Evolutionary conservation across 2,113 vertebrate species (phyloP).

Genomic region (Scartelaos histophorus): DNA sequence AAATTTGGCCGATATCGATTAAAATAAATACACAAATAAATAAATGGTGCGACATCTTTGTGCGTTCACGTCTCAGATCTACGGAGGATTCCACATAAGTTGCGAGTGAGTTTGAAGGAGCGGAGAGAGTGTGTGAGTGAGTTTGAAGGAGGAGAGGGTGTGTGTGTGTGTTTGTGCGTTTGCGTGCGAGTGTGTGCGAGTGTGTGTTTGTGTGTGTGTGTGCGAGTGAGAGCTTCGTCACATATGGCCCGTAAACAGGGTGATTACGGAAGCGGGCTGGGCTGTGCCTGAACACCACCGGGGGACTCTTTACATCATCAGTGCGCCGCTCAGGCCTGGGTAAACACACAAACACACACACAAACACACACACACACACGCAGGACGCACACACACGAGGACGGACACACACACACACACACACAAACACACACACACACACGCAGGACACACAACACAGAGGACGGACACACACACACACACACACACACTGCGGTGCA

Average conservation of each 20-base stretch:
- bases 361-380: conserved; percentile 26
- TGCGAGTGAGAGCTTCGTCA: conserved; percentile 54
- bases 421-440: too few species aligned
- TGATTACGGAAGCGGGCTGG: conserved; percentile 77
- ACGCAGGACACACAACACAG: background rate
- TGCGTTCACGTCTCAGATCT: background rate
- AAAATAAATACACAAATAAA: too few species aligned
- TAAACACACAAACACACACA: conserved; percentile 59
- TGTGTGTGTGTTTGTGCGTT: conserved; percentile 2
- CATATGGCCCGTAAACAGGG: conserved; percentile 82
- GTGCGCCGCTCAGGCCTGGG: conserved; percentile 67
- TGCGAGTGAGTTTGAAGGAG: background rate
- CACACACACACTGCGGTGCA: too few species aligned
- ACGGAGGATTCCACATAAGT: background rate
- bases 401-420: background rate
- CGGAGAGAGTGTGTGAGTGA: conserved; percentile 27
- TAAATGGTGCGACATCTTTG: background rate
- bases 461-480: background rate
- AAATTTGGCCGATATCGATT: background rate
- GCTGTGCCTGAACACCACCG: conserved; percentile 76
- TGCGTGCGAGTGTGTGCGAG: conserved; percentile 26
- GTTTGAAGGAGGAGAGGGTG: background rate
- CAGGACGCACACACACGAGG: conserved; percentile 16
- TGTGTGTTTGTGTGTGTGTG: background rate
- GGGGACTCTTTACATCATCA: conserved; percentile 79